A percentile compares a stretch with the other conserved stretches of the same genome.
phyloP scores from a whole-genome alignment of 2,888 invertebrate species.

The Emmelina monodactyla region DNA sequence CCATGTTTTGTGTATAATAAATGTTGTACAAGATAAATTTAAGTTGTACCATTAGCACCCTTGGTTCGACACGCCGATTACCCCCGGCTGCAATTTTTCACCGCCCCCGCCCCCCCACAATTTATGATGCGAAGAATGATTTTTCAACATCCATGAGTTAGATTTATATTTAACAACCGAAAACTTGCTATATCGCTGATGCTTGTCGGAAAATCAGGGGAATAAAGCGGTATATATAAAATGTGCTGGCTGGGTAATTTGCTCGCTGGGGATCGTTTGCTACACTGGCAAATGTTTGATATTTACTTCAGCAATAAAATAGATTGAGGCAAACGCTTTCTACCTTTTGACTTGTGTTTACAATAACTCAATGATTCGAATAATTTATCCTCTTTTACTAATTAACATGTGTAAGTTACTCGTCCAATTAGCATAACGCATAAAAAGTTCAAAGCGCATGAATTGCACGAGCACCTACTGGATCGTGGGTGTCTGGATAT shows the following conservation, averaged over 20 bases:
- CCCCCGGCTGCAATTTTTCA: slow-evolving; percentile 57
- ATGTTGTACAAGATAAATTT: slow-evolving; percentile 52
- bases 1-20: slow-evolving; percentile 28
- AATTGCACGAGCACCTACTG: no score
- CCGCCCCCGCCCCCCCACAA: slow-evolving; percentile 47
- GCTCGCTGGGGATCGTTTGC: not conserved
- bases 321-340: no score
- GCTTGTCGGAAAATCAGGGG: slow-evolving; percentile 15
- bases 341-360: no score
- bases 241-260: slow-evolving; percentile 11
- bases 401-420: no score
- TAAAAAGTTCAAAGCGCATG: no score
- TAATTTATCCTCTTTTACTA: no score
- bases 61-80: slow-evolving; percentile 44
- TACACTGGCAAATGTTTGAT: no score
- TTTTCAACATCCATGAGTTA: slow-evolving; percentile 56
- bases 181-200: slow-evolving; percentile 34
- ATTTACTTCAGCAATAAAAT: no score
- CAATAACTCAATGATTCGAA: no score
- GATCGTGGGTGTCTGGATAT: no score
- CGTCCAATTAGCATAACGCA: no score
- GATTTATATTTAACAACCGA: slow-evolving; percentile 51
- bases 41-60: slow-evolving; percentile 57
- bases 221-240: slow-evolving; percentile 12
- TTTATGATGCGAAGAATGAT: slow-evolving; percentile 57